Percentiles rank a stretch among this genome's conserved stretches.
These are phyloP conservation scores for Melospiza melodia DNA, from an alignment of 2,113 vertebrate species.

Conservation along the genomic window DNA sequence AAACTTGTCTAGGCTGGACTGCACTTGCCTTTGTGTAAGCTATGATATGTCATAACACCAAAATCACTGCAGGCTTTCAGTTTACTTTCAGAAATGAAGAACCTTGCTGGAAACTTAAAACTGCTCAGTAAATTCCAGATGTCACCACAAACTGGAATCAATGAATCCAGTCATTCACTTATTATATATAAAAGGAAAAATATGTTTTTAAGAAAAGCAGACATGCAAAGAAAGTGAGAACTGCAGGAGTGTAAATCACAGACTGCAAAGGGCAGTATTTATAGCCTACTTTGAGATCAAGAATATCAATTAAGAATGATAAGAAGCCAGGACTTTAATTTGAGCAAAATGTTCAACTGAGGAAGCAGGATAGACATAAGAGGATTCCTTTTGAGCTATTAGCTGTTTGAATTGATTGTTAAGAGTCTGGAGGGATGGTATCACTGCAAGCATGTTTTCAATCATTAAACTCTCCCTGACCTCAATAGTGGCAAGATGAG, in stretches of 20 bases:
- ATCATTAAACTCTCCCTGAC: conserved; percentile 3
- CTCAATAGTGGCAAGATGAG: neutral
- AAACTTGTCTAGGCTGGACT: neutral
- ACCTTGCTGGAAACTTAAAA: neutral
- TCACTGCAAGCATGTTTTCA: neutral
- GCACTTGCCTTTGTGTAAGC: neutral
- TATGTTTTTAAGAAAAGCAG: neutral
- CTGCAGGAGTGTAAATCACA: neutral
- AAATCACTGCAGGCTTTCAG: neutral
- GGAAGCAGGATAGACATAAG: neutral
- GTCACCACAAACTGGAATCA: neutral
- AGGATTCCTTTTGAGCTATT: neutral
- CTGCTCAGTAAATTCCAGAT: neutral
- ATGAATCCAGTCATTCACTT: neutral
- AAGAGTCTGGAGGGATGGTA: neutral
- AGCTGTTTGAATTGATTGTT: neutral
- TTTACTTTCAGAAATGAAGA: neutral
- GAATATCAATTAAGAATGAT: neutral
- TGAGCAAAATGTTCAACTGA: neutral
- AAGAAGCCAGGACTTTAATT: neutral
- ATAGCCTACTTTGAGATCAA: neutral
- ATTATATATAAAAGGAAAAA: neutral
- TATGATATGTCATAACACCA: neutral
- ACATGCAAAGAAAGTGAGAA: neutral
- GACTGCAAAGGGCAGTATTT: neutral